Conservation (phyloP, 30 jellyfish, hydroid and myxozoan species). For the Haliclystus octoradiatus region DNA sequence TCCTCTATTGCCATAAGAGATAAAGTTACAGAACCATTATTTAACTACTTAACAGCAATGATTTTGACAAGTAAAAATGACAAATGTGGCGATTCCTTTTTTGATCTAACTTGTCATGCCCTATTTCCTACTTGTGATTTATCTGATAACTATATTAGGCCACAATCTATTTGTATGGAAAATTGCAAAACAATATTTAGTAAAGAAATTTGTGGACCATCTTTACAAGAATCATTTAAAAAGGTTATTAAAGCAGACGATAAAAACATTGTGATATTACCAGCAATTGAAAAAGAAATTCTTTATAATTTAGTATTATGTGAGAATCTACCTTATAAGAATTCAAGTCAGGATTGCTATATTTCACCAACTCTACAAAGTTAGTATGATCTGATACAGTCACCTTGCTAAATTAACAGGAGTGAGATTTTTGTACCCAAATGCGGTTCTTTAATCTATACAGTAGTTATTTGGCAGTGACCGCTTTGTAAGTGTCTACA, state of each 20-base stretch:
- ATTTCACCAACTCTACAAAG: no score
- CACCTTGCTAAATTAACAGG: no score
- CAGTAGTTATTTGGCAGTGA: no score
- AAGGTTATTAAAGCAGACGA: neutral
- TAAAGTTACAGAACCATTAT: neutral
- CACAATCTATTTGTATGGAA: neutral
- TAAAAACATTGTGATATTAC: neutral
- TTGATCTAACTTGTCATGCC: neutral
- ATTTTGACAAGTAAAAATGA: neutral
- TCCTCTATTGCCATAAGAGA: neutral
- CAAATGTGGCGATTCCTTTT: neutral
- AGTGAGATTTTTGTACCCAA: no score
- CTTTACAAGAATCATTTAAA: neutral
- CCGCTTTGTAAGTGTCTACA: no score
- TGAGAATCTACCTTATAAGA: no score
- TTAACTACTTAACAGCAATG: neutral
- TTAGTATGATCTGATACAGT: no score
- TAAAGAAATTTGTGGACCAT: neutral
- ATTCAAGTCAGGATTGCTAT: no score
- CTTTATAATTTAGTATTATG: no score
- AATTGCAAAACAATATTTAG: neutral
- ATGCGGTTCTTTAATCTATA: no score
- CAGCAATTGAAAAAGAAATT: neutral
- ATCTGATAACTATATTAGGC: neutral
- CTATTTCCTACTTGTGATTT: neutral